Conservation (phyloP, 2,113 vertebrate genomes). For the Odocoileus virginianus region DNA sequence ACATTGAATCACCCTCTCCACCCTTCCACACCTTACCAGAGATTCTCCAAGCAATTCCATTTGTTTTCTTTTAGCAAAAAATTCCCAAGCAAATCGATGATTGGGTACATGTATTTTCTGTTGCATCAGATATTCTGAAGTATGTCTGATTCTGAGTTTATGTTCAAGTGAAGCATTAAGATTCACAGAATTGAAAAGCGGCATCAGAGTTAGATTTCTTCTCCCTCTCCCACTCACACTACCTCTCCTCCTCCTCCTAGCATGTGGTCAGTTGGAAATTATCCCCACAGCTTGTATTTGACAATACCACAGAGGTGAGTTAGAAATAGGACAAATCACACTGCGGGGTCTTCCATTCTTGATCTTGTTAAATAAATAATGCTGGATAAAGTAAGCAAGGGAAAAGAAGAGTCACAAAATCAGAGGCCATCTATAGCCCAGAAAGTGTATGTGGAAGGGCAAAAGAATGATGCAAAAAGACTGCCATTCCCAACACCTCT, state of each 20-base stretch:
- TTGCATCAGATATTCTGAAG: not conserved
- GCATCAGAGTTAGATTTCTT: not conserved
- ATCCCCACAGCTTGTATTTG: not conserved
- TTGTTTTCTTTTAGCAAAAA: not conserved
- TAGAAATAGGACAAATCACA: not conserved
- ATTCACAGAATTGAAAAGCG: not conserved
- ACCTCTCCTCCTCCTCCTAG: not conserved
- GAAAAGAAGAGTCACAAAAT: not conserved
- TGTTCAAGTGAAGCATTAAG: not conserved
- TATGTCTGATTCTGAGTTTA: not conserved
- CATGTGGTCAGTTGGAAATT: not conserved
- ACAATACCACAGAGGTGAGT: not conserved
- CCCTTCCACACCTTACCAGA: not conserved
- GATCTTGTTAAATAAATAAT: not conserved
- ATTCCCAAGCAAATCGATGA: not conserved
- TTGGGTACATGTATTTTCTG: not conserved
- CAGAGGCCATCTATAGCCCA: not conserved
- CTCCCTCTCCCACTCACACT: accelerated
- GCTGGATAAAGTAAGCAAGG: not conserved
- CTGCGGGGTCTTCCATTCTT: not conserved
- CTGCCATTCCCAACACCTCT: not conserved
- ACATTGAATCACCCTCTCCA: no score
- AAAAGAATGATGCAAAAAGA: not conserved
- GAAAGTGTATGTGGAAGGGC: not conserved
- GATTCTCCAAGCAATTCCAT: not conserved